These are phyloP conservation scores for Calephelis perditalis DNA, from an alignment of 2,888 invertebrate genomes.

Conservation along the genomic window DNA sequence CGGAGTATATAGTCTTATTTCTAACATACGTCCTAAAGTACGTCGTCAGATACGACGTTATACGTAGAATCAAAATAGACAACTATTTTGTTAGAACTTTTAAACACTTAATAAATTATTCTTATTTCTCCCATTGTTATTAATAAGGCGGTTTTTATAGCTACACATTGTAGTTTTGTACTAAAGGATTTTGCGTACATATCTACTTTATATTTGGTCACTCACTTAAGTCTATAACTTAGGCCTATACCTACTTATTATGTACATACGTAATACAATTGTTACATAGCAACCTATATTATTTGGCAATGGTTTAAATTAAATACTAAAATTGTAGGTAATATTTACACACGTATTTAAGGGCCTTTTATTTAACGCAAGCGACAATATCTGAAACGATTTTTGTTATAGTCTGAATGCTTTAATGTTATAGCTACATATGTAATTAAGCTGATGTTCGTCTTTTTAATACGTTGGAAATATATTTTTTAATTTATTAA, in stretches of 20 bases:
- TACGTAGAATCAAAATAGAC: not conserved
- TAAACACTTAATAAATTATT: too few species aligned
- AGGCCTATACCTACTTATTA: conserved; percentile 25
- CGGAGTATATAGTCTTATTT: conserved; percentile 52
- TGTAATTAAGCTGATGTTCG: too few species aligned
- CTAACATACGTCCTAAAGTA: too few species aligned
- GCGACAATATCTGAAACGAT: too few species aligned
- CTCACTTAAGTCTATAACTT: conserved; percentile 26
- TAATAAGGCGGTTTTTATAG: conserved; percentile 4
- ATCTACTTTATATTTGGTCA: conserved; percentile 5
- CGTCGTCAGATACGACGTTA: not conserved
- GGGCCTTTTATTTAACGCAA: too few species aligned
- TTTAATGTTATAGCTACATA: too few species aligned
- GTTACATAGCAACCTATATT: not conserved
- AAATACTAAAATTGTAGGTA: not conserved
- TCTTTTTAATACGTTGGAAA: too few species aligned
- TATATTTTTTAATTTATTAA: too few species aligned
- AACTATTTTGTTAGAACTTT: too few species aligned
- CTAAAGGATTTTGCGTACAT: conserved; percentile 43
- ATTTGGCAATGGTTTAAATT: not conserved
- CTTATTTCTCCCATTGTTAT: not conserved
- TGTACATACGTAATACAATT: not conserved
- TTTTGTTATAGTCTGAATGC: too few species aligned
- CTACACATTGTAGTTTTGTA: conserved; percentile 47
- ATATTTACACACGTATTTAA: too few species aligned